Percentiles rank a stretch among this genome's conserved stretches.
These are phyloP conservation scores for Dipodomys ordii DNA, from an alignment of 2,113 vertebrate genomes.

Conservation along the genomic window DNA sequence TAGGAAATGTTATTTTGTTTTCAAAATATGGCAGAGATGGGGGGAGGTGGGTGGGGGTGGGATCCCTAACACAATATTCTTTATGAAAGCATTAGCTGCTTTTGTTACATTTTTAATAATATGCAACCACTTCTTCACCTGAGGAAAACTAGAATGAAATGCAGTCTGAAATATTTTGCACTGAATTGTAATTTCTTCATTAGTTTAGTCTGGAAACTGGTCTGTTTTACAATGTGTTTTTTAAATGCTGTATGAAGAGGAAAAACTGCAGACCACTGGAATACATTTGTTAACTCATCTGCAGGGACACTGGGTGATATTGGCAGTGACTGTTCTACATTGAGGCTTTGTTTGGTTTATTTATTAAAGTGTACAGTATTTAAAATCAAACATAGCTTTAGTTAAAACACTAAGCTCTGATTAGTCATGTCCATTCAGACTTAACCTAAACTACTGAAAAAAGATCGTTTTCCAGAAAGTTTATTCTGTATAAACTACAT, in stretches of 20 bases:
- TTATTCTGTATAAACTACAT: slow-evolving; percentile 93
- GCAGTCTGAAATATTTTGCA: slow-evolving; percentile 98
- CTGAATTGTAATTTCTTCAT: slow-evolving; percentile 98
- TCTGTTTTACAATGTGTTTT: slow-evolving; percentile 92
- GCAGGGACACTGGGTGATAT: slow-evolving; percentile 93
- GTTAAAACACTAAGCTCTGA: slow-evolving; percentile 95
- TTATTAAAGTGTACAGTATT: slow-evolving; percentile 99
- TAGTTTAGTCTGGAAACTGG: slow-evolving; percentile 96
- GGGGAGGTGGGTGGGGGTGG: slow-evolving; percentile 86
- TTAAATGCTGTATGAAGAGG: slow-evolving; percentile 92
- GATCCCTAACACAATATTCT: slow-evolving; percentile 92
- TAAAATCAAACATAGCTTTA: slow-evolving; percentile 95
- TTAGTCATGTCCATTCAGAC: slow-evolving; percentile 93
- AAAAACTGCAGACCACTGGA: slow-evolving; percentile 91
- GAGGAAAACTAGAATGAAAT: slow-evolving; percentile 94
- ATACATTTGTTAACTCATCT: slow-evolving; percentile 91
- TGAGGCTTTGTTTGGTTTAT: slow-evolving; percentile 98
- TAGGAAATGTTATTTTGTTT: slow-evolving; percentile 95
- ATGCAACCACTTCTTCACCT: slow-evolving; percentile 99
- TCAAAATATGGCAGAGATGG: slow-evolving; percentile 91
- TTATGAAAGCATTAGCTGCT: slow-evolving; percentile 99
- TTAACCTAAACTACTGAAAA: slow-evolving; percentile 97
- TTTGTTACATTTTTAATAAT: slow-evolving; percentile 99
- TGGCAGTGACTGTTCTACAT: slow-evolving; percentile 96
- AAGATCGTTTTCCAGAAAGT: slow-evolving; percentile 97